Percentiles rank a stretch among this genome's conserved stretches.
These are phyloP conservation scores for Trypoxylus dichotomus DNA, from an alignment of 1,140 invertebrate genomes.

Conservation along the genomic window DNA sequence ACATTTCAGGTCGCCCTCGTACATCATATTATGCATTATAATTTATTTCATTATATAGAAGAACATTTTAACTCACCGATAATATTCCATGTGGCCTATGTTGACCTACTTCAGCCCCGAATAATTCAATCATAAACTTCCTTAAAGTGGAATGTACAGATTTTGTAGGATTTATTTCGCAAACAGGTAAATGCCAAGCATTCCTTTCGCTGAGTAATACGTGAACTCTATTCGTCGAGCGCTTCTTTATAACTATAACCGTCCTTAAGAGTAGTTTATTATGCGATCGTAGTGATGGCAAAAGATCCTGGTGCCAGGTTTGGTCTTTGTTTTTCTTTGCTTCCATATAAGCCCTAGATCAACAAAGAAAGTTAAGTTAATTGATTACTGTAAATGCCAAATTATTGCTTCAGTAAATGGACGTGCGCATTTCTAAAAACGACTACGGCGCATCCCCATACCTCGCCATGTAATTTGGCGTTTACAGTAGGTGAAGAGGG, in stretches of 20 bases:
- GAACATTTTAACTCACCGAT: slow-evolving; percentile 60
- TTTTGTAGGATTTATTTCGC: slow-evolving; percentile 83
- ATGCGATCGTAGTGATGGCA: slow-evolving; percentile 70
- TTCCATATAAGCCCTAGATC: slow-evolving; percentile 43
- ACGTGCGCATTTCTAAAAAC: no score
- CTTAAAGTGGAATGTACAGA: slow-evolving; percentile 85
- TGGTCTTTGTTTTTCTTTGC: slow-evolving; percentile 50
- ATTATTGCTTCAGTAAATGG: no score
- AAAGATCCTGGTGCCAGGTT: slow-evolving; percentile 70
- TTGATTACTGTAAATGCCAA: no score
- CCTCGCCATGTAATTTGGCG: no score
- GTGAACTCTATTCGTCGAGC: slow-evolving; percentile 80
- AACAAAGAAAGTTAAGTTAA: slow-evolving; percentile 4
- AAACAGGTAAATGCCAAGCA: slow-evolving; percentile 78
- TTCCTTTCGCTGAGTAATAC: slow-evolving; percentile 83
- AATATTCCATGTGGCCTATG: slow-evolving; percentile 84
- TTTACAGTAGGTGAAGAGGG: no score
- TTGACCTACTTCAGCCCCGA: slow-evolving; percentile 80
- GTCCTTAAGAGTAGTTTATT: slow-evolving; percentile 75
- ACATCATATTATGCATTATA: no score
- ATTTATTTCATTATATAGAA: no score
- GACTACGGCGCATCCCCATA: no score
- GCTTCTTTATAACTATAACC: slow-evolving; percentile 78
- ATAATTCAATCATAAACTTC: slow-evolving; percentile 89
- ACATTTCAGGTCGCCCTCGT: no score